Evolutionary conservation across 1,140 invertebrate species (phyloP).

Genomic region (Heterodera schachtii): DNA sequence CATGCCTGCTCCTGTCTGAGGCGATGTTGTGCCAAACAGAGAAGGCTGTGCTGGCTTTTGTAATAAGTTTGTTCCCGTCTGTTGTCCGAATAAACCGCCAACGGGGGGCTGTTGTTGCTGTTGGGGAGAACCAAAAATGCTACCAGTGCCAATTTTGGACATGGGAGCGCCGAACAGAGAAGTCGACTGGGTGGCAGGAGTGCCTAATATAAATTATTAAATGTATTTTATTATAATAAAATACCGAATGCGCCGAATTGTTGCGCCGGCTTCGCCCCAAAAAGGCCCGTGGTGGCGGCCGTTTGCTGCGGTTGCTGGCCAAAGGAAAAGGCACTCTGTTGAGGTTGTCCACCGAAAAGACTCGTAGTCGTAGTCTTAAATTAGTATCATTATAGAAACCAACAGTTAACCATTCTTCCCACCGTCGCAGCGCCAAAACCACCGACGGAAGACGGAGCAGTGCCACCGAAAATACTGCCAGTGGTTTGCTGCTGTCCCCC

Average conservation of each 20-base stretch:
- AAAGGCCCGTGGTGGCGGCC: neutral
- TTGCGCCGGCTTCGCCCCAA: conserved; percentile 5
- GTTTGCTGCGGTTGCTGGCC: conserved; percentile 4
- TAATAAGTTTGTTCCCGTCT: neutral
- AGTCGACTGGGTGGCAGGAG: neutral
- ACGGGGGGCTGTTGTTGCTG: neutral
- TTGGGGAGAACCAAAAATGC: conserved; percentile 6
- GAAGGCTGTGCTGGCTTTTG: neutral
- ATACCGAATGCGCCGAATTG: neutral
- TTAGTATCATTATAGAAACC: neutral
- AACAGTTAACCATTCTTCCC: neutral
- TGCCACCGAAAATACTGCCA: conserved; percentile 7
- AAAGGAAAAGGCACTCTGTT: conserved; percentile 10
- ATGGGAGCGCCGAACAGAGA: neutral
- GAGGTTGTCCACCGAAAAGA: conserved; percentile 11
- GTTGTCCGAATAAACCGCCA: conserved; percentile 22
- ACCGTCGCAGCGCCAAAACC: conserved; percentile 21
- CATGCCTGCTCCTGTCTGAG: neutral
- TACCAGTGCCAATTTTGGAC: neutral
- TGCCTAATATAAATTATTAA: neutral
- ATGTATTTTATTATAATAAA: neutral
- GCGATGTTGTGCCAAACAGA: neutral
- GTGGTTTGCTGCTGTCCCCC: conserved; percentile 2
- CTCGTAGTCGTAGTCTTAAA: conserved; percentile 19
- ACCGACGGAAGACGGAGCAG: neutral